Base-by-base conservation (phyloP, 2,797 vertebrate species). In the Microctenopoma steveboyesi region DNA sequence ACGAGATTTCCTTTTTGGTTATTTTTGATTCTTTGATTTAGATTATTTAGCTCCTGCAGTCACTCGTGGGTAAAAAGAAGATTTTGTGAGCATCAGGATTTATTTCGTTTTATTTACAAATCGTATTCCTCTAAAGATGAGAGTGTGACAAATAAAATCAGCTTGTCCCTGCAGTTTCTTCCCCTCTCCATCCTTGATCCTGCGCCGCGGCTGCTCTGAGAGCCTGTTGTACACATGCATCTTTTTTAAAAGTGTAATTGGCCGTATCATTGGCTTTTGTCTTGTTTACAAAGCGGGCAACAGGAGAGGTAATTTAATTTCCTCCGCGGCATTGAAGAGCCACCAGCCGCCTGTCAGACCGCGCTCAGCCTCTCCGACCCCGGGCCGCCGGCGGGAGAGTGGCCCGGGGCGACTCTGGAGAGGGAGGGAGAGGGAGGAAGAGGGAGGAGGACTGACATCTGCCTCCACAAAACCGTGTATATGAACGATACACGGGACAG, bases 251-350 rank as follows among this genome's bases (percentile, higher is more conserved):
- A 81, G 89, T 72, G 90, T 94, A 94, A 94, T 93, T 93, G 93
- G 90, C 90, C 93, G 88, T 92, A 91, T 95, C 93, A 93, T 94
- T 93, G 92, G 90, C 93, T 94, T 90, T 94, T 95, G 93, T 93
- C 91, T 89, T 94, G 93, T 95, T 94, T 93, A 94, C 93, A 94
- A 91, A 92, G 90, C 86, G 84, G 86, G 69, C 89, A 91, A 90
- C 86, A 88, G 82, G 81, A 92, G 79, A 90, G 49, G 75, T 95
- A 94, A 95, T 95, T 95, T 89, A 93, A 94, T 95, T 94, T 94
- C 86, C 91, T 92, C 85, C 68, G 83, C 82, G 64, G 88, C 87
- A 82, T 64, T 81, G 89, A 92, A 80, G 90, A 82, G 89, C 92
- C 92, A 94, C 92, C 91, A 91, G 93, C 92, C 90, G 89, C 88